Percentiles rank a stretch among this genome's conserved stretches.
phyloP scores from a whole-genome alignment of 2,797 vertebrate species.

The Takifugu rubripes region DNA sequence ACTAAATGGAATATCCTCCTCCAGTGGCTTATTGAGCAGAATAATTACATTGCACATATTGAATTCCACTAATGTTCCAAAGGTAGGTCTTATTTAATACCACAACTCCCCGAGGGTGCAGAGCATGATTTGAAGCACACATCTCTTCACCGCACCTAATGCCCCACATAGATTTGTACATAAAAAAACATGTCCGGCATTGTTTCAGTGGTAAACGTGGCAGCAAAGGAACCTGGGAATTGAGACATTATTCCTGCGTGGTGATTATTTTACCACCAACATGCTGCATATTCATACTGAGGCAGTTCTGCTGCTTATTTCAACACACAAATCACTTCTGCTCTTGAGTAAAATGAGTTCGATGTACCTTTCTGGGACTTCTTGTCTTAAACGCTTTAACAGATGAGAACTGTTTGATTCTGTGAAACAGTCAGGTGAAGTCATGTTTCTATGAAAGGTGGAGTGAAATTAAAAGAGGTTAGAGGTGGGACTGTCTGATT shows the following conservation, averaged over 20 bases:
- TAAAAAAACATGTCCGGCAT: slow-evolving; percentile 44
- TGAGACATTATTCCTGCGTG: slow-evolving; percentile 37
- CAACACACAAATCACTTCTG: slow-evolving; percentile 32
- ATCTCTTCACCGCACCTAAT: slow-evolving; percentile 60
- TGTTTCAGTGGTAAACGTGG: slow-evolving; percentile 44
- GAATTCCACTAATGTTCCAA: slow-evolving; percentile 76
- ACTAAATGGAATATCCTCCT: slow-evolving; percentile 75
- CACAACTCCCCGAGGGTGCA: slow-evolving; percentile 65
- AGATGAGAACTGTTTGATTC: slow-evolving; percentile 41
- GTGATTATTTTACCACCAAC: slow-evolving; percentile 27
- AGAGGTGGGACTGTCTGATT: slow-evolving; percentile 67
- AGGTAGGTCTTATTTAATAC: slow-evolving; percentile 78
- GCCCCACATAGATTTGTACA: slow-evolving; percentile 54
- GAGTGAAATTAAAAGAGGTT: slow-evolving; percentile 68
- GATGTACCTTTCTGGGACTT: slow-evolving; percentile 39
- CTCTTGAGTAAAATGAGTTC: slow-evolving; percentile 51
- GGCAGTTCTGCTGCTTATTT: slow-evolving; percentile 31
- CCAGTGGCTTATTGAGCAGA: slow-evolving; percentile 79
- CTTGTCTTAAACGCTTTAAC: slow-evolving; percentile 41
- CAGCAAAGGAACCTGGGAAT: slow-evolving; percentile 43
- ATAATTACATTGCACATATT: slow-evolving; percentile 80
- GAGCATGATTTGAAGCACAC: slow-evolving; percentile 67
- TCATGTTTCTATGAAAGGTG: slow-evolving; percentile 60
- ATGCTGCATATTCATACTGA: slow-evolving; percentile 30
- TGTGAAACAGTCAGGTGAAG: slow-evolving; percentile 35